These are phyloP conservation scores for Eueremaeus valkanovi DNA, from an alignment of 2,888 invertebrate species.

Conservation along the genomic window DNA sequence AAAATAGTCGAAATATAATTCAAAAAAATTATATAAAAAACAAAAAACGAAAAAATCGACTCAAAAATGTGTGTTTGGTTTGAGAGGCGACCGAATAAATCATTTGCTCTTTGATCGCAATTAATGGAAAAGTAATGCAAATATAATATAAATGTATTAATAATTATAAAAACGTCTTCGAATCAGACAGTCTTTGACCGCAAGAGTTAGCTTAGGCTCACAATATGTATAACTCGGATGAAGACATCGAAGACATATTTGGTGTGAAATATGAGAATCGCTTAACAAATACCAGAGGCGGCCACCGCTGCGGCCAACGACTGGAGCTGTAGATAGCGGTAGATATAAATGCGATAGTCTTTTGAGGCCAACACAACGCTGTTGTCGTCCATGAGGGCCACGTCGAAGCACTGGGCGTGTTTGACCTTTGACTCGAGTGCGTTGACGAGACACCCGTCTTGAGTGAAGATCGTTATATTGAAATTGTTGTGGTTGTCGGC, in stretches of 20 bases:
- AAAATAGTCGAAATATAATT: neutral
- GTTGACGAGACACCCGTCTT: conserved; percentile 93
- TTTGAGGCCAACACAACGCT: conserved; percentile 98
- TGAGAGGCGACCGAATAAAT: neutral
- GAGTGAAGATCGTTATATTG: conserved; percentile 94
- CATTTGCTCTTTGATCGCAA: neutral
- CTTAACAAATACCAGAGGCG: conserved; percentile 42
- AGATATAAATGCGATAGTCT: conserved; percentile 98
- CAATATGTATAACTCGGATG: neutral
- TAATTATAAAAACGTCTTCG: too few relatives aligned
- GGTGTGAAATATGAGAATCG: neutral
- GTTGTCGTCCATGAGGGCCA: conserved; percentile 97
- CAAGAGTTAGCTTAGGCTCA: too few relatives aligned
- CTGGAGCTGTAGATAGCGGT: conserved; percentile 72
- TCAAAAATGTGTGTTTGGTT: neutral
- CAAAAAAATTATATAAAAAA: too few relatives aligned
- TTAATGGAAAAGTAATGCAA: too few relatives aligned
- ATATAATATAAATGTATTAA: too few relatives aligned
- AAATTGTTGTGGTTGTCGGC: conserved; percentile 99
- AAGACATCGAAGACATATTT: neutral
- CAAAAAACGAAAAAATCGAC: too few relatives aligned
- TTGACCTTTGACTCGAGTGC: conserved; percentile 99
- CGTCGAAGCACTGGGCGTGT: conserved; percentile 99
- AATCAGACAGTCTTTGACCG: too few relatives aligned
- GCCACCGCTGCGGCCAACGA: conserved; percentile 43